Conservation (phyloP, 2,888 invertebrate species). For the Cylindroiulus punctatus region DNA sequence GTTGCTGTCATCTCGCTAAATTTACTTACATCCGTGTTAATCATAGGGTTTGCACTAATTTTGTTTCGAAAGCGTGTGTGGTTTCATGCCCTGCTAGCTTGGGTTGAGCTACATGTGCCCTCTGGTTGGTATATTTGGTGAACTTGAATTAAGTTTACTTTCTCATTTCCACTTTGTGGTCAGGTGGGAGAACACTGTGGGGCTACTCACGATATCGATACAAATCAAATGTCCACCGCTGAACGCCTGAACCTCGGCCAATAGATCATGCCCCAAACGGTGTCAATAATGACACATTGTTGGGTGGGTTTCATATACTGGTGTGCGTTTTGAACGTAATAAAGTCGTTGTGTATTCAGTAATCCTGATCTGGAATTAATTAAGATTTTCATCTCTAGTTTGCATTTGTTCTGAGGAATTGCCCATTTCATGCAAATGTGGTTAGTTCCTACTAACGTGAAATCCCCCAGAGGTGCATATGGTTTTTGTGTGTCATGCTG, state of each 20-base stretch:
- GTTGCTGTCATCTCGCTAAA: slow-evolving; percentile 7
- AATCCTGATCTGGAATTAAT: slow-evolving; percentile 13
- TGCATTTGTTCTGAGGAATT: not conserved
- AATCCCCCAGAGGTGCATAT: not conserved
- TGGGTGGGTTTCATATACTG: slow-evolving; percentile 3
- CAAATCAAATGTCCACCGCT: slow-evolving; percentile 30
- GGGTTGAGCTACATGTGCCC: slow-evolving; percentile 17
- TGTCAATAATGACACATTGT: slow-evolving; percentile 40
- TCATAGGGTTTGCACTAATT: slow-evolving; percentile 43
- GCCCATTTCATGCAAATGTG: not conserved
- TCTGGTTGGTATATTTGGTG: not conserved
- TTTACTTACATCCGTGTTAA: slow-evolving; percentile 33
- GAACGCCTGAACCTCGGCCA: slow-evolving; percentile 21
- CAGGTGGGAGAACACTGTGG: slow-evolving; percentile 30
- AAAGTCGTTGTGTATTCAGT: slow-evolving; percentile 1
- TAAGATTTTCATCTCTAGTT: slow-evolving; percentile 35
- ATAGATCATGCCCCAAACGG: slow-evolving; percentile 45
- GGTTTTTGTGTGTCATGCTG: too few species aligned
- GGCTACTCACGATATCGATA: slow-evolving; percentile 42
- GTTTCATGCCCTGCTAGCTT: not conserved
- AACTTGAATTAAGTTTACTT: slow-evolving; percentile 34
- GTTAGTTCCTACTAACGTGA: not conserved
- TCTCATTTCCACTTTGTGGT: not conserved
- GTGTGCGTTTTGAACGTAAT: not conserved
- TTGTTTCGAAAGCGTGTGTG: not conserved